phyloP scores from a whole-genome alignment of 2,888 invertebrate species.

The Drosophila cognata region DNA sequence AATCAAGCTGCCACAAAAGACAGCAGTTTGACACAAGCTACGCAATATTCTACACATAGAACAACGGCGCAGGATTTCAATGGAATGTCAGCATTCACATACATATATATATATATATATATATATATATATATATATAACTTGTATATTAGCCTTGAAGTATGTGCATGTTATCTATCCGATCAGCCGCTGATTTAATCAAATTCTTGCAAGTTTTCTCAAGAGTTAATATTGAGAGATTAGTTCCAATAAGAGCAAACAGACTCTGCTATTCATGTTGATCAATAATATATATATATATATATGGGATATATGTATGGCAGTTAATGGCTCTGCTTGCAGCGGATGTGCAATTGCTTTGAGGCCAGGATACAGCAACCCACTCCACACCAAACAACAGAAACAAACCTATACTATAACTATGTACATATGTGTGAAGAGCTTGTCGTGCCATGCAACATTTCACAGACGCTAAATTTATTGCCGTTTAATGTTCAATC shows the following conservation, averaged over 20 bases:
- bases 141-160: not conserved
- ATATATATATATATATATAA: not conserved
- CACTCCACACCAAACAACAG: not conserved
- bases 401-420: not conserved
- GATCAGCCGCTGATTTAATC: not conserved
- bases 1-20: constrained; percentile 11
- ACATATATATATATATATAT: not conserved
- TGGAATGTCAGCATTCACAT: not conserved
- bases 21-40: not conserved
- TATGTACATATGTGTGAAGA: not conserved
- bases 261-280: not conserved
- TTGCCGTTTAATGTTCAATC: not conserved
- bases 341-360: constrained; percentile 60
- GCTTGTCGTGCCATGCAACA: not conserved
- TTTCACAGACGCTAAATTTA: not conserved
- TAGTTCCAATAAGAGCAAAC: not conserved
- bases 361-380: constrained; percentile 18
- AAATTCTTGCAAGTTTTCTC: not conserved
- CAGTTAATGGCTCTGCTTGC: constrained; percentile 53
- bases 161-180: not conserved
- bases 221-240: not conserved
- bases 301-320: constrained; percentile 8
- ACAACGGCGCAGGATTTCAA: not conserved
- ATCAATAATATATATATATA: not conserved
- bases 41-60: not conserved